Evolutionary conservation across 2,888 invertebrate species (phyloP).

Genomic region (Podabrus alpinus): DNA sequence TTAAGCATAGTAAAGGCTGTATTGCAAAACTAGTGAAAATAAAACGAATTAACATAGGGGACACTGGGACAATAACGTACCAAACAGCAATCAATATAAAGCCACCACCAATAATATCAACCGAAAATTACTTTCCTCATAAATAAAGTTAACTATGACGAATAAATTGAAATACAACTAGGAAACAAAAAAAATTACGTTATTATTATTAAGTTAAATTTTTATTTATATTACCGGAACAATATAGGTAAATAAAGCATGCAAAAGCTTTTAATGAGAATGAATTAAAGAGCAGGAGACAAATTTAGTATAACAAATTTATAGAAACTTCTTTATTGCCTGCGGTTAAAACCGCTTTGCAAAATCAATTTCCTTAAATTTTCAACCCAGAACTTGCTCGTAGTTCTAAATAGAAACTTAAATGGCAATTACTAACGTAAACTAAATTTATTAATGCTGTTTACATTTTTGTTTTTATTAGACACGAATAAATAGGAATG

Average conservation of each 20-base stretch:
- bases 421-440: constrained; percentile 1
- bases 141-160: not conserved
- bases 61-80: not conserved
- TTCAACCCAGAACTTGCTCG: not conserved
- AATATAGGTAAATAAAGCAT: not conserved
- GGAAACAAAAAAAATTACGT: too few relatives aligned
- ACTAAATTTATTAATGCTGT: constrained; percentile 4
- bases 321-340: not conserved
- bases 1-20: not conserved
- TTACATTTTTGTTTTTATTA: not conserved
- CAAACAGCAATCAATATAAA: not conserved
- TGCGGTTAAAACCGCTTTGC: not conserved
- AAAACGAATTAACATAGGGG: not conserved
- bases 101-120: not conserved
- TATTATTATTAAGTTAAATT: not conserved
- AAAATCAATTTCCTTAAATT: constrained; percentile 3
- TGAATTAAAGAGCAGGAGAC: not conserved
- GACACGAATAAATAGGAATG: not conserved
- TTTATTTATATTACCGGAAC: not conserved
- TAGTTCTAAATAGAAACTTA: not conserved
- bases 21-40: not conserved
- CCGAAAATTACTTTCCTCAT: not conserved
- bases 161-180: too few relatives aligned
- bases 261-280: not conserved
- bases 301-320: not conserved